Evolutionary conservation across 2,113 vertebrate genomes (phyloP), one percentile per base, ranked within the genome.

Genomic region (Puffinus mauretanicus): DNA sequence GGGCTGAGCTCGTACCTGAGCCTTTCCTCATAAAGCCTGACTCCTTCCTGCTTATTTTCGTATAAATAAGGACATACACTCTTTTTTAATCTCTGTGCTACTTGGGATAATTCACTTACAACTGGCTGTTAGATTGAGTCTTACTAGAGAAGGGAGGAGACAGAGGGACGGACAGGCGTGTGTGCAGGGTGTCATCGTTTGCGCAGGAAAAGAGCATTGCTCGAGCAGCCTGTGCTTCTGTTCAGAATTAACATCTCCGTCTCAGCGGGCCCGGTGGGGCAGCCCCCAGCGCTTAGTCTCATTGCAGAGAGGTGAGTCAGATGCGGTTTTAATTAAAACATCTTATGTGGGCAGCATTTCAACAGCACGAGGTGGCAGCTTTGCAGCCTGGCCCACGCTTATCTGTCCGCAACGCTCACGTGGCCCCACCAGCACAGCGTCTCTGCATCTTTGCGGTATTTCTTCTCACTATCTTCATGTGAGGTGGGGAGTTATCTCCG

Each of bases 341-440:
- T 72, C 61, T 85, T 64, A 46, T 1, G 1, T 16, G 46, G 60
- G 61, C 66, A 88, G 40, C 30, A 58, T 82, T 82, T 85, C 55
- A 85, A 6, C 73, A 85, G 52, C 73, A 62, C 5, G 2, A 71
- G 42, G 36, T 69, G 49, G 30, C n/a, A 47, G 17, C 54, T 73
- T 15, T 16, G 19, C 42, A 22, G 42, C 24, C 42, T 58, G 22
- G 42, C 60, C 71, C 34, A 26, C 0, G 0, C n/a, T 36, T 32
- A 25, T 24, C 49, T 70, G 84, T 58, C 30, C 6, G 0, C 29
- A 18, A 4, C 9, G 17, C 34, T 75, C 34, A 11, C 0, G 2
- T 32, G 58, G 24, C 24, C 16, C 24, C 65, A 38, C 46, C 44
- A 40, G 58, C 32, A 54, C n/a, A 15, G 21, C 2, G 0, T 65